Base-by-base conservation (phyloP, 2,797 vertebrate genomes). In the Yasuhikotakia modesta region DNA sequence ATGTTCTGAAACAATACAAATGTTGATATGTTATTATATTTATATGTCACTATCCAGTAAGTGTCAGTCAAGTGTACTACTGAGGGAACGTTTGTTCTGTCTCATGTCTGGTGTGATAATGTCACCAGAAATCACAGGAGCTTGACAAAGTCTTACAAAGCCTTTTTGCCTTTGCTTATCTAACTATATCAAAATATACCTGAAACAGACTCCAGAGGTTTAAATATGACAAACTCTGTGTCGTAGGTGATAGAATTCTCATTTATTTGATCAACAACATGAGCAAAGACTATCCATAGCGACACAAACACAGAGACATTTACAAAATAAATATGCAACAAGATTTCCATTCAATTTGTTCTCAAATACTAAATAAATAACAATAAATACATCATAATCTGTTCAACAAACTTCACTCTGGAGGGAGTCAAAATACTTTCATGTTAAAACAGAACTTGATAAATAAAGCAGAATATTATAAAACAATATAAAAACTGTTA, bases 291-390 rank as follows among this genome's bases (percentile, higher is more conserved):
- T 89, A 90, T 92, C 86, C 88, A 89, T 87, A 91, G 87, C 87
- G 90, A 91, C 91, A 87, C 89, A 86, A 92, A 90, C 92, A 92
- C 92, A 94, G 89, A 93, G 94, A 97, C 94, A 88, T 92, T 61
- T 95, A 96, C 93, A 95, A 93, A 97, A 97, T 95, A 95, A 95
- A 96, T 96, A 93, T 94, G 94, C 95, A 95, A 92, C 92, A 94
- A 92, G 92, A 92, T 92, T 92, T 94, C 93, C 90, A 92, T 91
- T 95, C 90, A 86, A 93, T 94, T 93, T 95, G 86, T 91, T 94
- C 91, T 94, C 95, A 94, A 94, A 94, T 93, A 95, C 91, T 92
- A 95, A 95, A 96, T 94, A 95, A 95, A 95, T 93, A 83, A 84
- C 72, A 94, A 92, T 93, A 94, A 95, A 94, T 93, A 95, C 95